These are phyloP conservation scores for Dendrocincla fuliginosa DNA, from an alignment of 2,797 vertebrate genomes.

Conservation along the genomic window DNA sequence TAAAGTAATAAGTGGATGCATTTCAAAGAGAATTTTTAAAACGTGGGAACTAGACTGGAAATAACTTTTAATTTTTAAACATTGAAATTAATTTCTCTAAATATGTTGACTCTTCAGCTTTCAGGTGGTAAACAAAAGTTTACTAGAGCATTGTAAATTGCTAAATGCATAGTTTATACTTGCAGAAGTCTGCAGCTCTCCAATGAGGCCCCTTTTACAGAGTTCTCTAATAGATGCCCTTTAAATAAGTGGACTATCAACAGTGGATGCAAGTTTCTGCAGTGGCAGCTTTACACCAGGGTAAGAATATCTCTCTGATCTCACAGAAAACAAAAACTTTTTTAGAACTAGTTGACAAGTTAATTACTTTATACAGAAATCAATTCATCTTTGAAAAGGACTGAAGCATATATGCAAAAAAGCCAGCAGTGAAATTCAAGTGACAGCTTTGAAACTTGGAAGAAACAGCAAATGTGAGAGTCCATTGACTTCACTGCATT, in stretches of 20 bases:
- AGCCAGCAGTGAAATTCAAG: background rate
- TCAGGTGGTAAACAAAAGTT: background rate
- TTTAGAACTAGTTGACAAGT: background rate
- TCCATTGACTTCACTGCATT: fast-evolving
- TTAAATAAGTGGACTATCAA: background rate
- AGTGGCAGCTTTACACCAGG: background rate
- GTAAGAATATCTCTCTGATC: background rate
- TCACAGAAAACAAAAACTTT: background rate
- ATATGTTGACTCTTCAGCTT: background rate
- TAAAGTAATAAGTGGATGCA: background rate
- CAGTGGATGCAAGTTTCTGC: background rate
- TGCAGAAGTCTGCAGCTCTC: background rate
- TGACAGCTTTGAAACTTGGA: background rate
- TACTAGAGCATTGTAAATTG: background rate
- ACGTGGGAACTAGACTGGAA: background rate
- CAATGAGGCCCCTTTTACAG: background rate
- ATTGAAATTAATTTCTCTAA: background rate
- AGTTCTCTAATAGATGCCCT: background rate
- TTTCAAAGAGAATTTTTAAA: background rate
- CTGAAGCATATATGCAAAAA: background rate
- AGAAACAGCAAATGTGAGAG: background rate
- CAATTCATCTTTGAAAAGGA: background rate
- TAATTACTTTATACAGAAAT: background rate
- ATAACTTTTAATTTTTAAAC: background rate
- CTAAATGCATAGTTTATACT: background rate